Base-by-base conservation (phyloP, 2,888 invertebrate species). In the Eilema depressum region DNA sequence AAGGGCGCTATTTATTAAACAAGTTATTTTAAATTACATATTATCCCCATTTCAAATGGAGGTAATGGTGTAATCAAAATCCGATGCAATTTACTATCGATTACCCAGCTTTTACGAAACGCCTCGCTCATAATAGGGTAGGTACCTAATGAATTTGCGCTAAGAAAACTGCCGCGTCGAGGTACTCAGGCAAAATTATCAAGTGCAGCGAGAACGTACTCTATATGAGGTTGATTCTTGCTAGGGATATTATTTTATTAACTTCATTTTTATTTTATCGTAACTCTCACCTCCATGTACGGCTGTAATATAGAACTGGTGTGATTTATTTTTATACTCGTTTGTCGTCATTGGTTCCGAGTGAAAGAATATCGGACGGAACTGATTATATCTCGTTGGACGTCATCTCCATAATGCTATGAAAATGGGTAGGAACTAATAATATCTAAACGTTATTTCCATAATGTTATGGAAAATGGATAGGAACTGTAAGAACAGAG, bases 21-120 rank as follows among this genome's bases (percentile, higher is more conserved):
- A n/a, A n/a, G n/a, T n/a, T 17, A 26, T 59, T 5, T 26, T 5
- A 26, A 59, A 26, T 26, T 4, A 26, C 25, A 57, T 33, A 33
- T 33, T 17, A 33, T n/a, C 30, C 10, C n/a, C 37, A 23, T 37
- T 14, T 23, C 25, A 23, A 37, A 2, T 37, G 2, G 11, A 1
- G 12, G n/a, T 14, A 1, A 57, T n/a, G n/a, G n/a, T n/a, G 56
- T 23, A 20, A 77, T 76, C 73, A 63, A 75, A 74, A 77, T 85
- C 85, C 66, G 76, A 82, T 78, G 72, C 73, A 82, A 87, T 88
- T 86, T 86, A 75, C 84, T 8, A 83, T 75, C 73, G 57, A 80
- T 82, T 79, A 75, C 73, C 77, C 76, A 66, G 70, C 72, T 70
- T 77, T 88, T 88, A 83, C 81, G 82, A 87, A 89, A 90, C 88